A percentile compares a stretch with the other conserved stretches of the same genome.
These are phyloP conservation scores for Channa argus DNA, from an alignment of 2,113 vertebrate species.

Conservation along the genomic window DNA sequence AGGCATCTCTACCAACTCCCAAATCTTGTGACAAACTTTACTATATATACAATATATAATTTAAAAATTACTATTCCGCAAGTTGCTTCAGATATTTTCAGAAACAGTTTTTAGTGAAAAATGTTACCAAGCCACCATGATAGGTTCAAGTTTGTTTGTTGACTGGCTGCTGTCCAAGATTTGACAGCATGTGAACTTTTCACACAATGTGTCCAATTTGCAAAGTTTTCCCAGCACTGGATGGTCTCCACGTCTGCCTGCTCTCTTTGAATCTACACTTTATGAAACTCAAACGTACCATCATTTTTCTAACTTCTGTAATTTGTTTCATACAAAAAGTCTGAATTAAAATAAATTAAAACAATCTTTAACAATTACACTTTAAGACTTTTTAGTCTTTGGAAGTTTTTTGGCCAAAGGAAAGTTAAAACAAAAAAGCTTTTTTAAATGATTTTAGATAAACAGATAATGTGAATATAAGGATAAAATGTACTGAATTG, in stretches of 20 bases:
- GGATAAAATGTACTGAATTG: too few species aligned
- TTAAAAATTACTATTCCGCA: not conserved
- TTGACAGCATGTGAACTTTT: slow-evolving; percentile 30
- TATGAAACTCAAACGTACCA: not conserved
- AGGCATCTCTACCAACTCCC: not conserved
- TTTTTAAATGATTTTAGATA: too few species aligned
- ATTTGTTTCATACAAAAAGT: too few species aligned
- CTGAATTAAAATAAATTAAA: too few species aligned
- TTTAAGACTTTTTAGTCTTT: too few species aligned
- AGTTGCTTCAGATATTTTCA: not conserved
- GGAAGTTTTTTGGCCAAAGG: too few species aligned
- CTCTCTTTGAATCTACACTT: not conserved
- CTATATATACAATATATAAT: not conserved
- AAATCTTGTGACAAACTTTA: not conserved
- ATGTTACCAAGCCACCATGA: not conserved
- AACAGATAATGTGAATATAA: too few species aligned
- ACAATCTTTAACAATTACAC: too few species aligned
- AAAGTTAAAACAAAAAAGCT: too few species aligned
- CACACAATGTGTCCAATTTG: not conserved
- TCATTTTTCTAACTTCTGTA: not conserved
- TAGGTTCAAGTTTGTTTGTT: slow-evolving; percentile 3
- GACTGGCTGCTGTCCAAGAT: slow-evolving; percentile 18
- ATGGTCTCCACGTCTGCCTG: not conserved
- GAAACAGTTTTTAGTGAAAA: not conserved
- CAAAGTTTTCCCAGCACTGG: slow-evolving; percentile 11